Evolutionary conservation across 2,888 invertebrate genomes (phyloP).

Genomic region (Poecilus cupreus): DNA sequence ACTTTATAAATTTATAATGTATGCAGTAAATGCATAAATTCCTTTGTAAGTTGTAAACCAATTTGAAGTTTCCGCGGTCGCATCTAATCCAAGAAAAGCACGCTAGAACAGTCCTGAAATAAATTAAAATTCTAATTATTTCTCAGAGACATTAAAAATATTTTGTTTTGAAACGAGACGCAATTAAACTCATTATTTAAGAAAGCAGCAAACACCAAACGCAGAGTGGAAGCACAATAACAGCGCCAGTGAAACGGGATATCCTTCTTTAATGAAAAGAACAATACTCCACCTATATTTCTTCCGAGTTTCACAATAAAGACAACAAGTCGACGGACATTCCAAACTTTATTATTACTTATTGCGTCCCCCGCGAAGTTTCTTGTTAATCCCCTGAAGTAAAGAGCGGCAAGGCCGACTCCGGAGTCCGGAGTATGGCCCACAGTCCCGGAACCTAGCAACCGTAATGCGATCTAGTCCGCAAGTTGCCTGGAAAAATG

Average conservation of each 20-base stretch:
- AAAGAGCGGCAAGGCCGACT: neutral
- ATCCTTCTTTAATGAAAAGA: slow-evolving; percentile 57
- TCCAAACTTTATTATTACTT: slow-evolving; percentile 64
- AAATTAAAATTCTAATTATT: slow-evolving; percentile 23
- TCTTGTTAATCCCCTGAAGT: slow-evolving; percentile 46
- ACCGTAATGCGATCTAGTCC: slow-evolving; percentile 30
- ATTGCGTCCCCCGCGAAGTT: slow-evolving; percentile 56
- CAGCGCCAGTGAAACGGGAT: slow-evolving; percentile 29
- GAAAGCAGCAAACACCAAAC: slow-evolving; percentile 14
- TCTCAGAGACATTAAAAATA: slow-evolving; percentile 34
- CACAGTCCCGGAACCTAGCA: neutral
- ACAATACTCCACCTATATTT: slow-evolving; percentile 57
- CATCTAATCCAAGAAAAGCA: neutral
- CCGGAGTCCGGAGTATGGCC: neutral
- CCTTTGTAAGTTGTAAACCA: neutral
- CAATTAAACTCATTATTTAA: slow-evolving; percentile 43
- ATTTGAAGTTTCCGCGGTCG: neutral
- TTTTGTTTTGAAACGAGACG: neutral
- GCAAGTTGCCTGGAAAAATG: slow-evolving; percentile 39
- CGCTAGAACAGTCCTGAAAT: neutral
- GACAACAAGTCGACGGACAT: slow-evolving; percentile 58
- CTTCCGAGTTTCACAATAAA: slow-evolving; percentile 57
- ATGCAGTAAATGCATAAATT: neutral
- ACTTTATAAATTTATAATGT: neutral
- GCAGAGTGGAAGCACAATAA: slow-evolving; percentile 23